A percentile compares a stretch with the other conserved stretches of the same genome.
These are phyloP conservation scores for Amphiura filiformis DNA, from an alignment of 35 echinoderm and acorn worm species.

Conservation along the genomic window DNA sequence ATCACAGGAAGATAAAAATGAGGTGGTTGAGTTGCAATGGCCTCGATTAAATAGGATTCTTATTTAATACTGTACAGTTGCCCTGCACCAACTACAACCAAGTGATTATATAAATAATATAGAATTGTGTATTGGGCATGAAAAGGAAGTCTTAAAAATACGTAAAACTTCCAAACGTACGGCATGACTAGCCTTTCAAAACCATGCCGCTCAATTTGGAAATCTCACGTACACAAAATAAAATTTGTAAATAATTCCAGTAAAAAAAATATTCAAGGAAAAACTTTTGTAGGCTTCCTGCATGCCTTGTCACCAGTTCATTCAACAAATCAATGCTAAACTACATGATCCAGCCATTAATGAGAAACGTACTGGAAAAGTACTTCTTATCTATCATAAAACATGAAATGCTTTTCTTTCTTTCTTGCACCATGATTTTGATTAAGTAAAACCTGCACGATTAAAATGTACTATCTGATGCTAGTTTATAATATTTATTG, in stretches of 20 bases:
- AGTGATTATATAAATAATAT: too few relatives aligned
- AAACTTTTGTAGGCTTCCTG: neutral
- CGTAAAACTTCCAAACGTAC: neutral
- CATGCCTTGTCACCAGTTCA: neutral
- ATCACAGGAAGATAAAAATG: too few relatives aligned
- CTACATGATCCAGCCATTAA: too few relatives aligned
- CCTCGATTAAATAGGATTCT: neutral
- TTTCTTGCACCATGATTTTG: neutral
- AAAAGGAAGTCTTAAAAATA: too few relatives aligned
- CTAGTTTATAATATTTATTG: too few relatives aligned
- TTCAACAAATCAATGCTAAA: neutral
- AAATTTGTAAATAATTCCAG: too few relatives aligned
- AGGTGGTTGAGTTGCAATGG: too few relatives aligned
- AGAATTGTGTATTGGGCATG: too few relatives aligned
- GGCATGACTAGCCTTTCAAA: neutral
- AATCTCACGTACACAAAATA: neutral
- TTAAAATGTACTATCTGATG: neutral
- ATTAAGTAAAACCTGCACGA: neutral
- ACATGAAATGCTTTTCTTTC: neutral
- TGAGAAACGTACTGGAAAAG: too few relatives aligned
- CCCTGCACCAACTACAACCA: neutral
- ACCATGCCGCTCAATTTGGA: neutral
- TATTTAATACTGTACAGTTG: neutral
- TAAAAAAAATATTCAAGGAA: neutral
- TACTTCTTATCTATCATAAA: too few relatives aligned